These are phyloP conservation scores for Cacoxenus indagator DNA, from an alignment of 2,888 invertebrate genomes.

Conservation along the genomic window DNA sequence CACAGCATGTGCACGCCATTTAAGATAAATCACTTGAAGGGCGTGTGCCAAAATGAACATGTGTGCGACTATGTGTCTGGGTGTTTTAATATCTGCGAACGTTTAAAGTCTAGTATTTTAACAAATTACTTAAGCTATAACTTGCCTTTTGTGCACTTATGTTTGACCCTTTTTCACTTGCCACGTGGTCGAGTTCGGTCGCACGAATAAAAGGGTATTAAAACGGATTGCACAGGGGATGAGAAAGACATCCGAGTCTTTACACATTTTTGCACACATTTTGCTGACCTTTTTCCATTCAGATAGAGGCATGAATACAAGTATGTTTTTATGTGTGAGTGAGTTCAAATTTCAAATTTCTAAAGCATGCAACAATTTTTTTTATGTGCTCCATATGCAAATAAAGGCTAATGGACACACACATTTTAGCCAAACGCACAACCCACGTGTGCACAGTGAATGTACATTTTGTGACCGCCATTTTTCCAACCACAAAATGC, in stretches of 20 bases:
- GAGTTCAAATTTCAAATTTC: background rate
- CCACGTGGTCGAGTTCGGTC: conserved; percentile 24
- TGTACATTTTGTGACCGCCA: background rate
- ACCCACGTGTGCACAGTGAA: background rate
- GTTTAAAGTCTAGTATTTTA: conserved; percentile 43
- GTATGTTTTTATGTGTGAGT: background rate
- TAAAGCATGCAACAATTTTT: background rate
- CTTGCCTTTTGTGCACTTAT: conserved; percentile 22
- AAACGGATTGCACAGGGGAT: too few species aligned
- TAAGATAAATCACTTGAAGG: background rate
- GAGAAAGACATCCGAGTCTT: too few species aligned
- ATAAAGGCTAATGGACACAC: background rate
- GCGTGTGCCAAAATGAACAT: conserved; percentile 33
- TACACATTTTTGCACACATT: background rate
- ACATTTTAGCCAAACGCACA: background rate
- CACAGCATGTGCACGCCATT: background rate
- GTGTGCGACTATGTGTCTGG: conserved; percentile 42
- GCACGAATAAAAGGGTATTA: background rate
- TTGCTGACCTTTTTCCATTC: conserved; percentile 2
- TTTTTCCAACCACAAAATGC: background rate
- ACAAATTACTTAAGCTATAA: conserved; percentile 55
- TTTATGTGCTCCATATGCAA: background rate
- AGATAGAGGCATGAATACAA: background rate
- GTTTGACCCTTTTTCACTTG: conserved; percentile 42
- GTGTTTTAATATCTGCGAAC: conserved; percentile 33